phyloP scores from a whole-genome alignment of 2,113 vertebrate species.

The Gymnobelideus leadbeateri region DNA sequence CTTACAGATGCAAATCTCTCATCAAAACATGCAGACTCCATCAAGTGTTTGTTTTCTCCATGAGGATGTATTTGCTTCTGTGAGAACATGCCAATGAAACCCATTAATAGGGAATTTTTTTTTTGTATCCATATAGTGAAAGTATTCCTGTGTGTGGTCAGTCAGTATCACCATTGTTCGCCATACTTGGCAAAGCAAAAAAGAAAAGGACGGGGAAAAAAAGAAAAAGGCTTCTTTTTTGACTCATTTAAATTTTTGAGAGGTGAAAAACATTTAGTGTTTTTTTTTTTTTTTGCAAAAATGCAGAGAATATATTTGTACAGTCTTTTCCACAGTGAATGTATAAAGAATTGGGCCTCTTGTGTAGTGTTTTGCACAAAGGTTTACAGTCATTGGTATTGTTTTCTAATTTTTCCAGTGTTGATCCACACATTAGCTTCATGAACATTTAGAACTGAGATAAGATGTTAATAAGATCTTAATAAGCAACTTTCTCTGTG shows the following conservation, averaged over 20 bases:
- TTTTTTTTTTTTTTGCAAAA: conserved; percentile 67
- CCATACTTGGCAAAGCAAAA: conserved; percentile 70
- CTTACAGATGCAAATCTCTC: conserved; percentile 68
- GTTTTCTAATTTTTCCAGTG: conserved; percentile 78
- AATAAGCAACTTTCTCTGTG: conserved; percentile 65
- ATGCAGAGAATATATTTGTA: conserved; percentile 68
- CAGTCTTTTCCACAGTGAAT: conserved; percentile 70
- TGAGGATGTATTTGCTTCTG: conserved; percentile 61
- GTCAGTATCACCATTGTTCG: conserved; percentile 67
- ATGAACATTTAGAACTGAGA: conserved; percentile 63
- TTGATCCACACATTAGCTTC: conserved; percentile 73
- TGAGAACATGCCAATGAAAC: conserved; percentile 61
- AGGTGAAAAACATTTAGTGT: conserved; percentile 55
- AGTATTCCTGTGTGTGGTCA: conserved; percentile 53
- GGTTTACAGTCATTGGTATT: conserved; percentile 77
- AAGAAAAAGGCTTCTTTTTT: conserved; percentile 48
- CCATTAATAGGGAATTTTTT: conserved; percentile 68
- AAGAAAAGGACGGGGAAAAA: conserved; percentile 20
- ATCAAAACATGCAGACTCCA: conserved; percentile 62
- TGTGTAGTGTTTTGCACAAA: conserved; percentile 80
- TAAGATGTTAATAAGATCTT: conserved; percentile 69
- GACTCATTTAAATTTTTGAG: conserved; percentile 57
- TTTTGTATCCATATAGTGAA: not conserved
- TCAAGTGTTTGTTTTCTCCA: conserved; percentile 72
- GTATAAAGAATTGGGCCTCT: conserved; percentile 66